These are phyloP conservation scores for Hirtodrosophila trivittata DNA, from an alignment of 2,888 invertebrate genomes.

Conservation along the genomic window DNA sequence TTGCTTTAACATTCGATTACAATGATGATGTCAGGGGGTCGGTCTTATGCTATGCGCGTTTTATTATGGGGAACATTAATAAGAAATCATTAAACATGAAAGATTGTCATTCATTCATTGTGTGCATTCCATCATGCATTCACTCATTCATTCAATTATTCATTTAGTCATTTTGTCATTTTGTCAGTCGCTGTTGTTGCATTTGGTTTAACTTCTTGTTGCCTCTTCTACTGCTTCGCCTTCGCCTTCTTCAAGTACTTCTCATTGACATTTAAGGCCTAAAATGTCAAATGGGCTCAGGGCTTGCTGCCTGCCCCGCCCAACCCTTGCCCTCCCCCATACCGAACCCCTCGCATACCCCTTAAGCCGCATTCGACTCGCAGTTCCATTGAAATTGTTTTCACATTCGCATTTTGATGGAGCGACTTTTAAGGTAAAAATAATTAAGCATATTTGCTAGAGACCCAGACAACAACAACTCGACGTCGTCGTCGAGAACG, in stretches of 20 bases:
- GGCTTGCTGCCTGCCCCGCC: slow-evolving; percentile 40
- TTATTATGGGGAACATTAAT: no score
- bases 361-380: slow-evolving; percentile 4
- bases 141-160: slow-evolving; percentile 20
- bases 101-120: slow-evolving; percentile 60
- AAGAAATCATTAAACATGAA: slow-evolving; percentile 6
- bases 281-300: slow-evolving; percentile 78
- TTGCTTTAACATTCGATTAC: no score
- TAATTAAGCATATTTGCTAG: slow-evolving; percentile 79
- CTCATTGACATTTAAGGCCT: slow-evolving; percentile 64
- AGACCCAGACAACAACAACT: slow-evolving; percentile 36
- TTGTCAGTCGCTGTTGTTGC: slow-evolving; percentile 32
- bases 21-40: slow-evolving; percentile 63
- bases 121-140: slow-evolving; percentile 20
- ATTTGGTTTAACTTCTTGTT: slow-evolving; percentile 32
- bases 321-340: background rate
- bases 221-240: slow-evolving; percentile 37
- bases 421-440: slow-evolving; percentile 79
- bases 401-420: slow-evolving; percentile 71
- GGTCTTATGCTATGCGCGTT: slow-evolving; percentile 42
- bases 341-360: slow-evolving; percentile 1
- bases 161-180: background rate
- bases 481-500: slow-evolving; percentile 27
- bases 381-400: slow-evolving; percentile 65
- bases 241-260: slow-evolving; percentile 21